These are phyloP conservation scores for Polia nebulosa DNA, from an alignment of 2,888 invertebrate genomes.

Conservation along the genomic window DNA sequence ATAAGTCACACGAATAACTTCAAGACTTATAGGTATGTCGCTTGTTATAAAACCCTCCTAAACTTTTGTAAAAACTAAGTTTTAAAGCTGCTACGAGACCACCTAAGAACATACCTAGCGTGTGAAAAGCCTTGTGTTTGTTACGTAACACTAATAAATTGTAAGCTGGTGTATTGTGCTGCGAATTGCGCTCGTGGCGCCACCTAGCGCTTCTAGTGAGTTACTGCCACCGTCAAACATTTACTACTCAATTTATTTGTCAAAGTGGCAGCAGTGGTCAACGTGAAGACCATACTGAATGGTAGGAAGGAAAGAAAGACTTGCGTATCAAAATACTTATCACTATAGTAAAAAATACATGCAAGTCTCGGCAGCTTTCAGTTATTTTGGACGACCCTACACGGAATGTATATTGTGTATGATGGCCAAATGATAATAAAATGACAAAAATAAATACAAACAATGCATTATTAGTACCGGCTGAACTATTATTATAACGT, in stretches of 20 bases:
- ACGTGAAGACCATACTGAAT: not conserved
- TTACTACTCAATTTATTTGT: constrained; percentile 19
- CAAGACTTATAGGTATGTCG: too few relatives aligned
- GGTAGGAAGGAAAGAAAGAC: not conserved
- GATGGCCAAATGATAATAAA: not conserved
- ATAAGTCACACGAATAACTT: too few relatives aligned
- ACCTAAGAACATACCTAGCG: not conserved
- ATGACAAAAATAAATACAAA: not conserved
- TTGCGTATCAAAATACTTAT: too few relatives aligned
- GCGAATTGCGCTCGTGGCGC: constrained; percentile 30
- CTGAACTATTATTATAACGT: not conserved
- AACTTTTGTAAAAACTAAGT: too few relatives aligned
- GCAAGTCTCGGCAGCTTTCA: too few relatives aligned
- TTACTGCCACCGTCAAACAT: constrained; percentile 32
- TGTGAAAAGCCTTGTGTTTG: constrained; percentile 18
- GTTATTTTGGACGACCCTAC: too few relatives aligned
- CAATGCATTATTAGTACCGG: not conserved
- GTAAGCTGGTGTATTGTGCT: constrained; percentile 24
- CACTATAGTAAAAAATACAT: too few relatives aligned
- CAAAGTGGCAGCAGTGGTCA: constrained; percentile 10
- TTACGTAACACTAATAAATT: constrained; percentile 50
- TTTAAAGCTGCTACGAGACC: not conserved
- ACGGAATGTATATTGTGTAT: not conserved
- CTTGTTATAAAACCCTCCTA: too few relatives aligned
- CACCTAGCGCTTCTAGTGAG: constrained; percentile 25